phyloP scores from a whole-genome alignment of 2,113 vertebrate species.

The Chaenogobius annularis region DNA sequence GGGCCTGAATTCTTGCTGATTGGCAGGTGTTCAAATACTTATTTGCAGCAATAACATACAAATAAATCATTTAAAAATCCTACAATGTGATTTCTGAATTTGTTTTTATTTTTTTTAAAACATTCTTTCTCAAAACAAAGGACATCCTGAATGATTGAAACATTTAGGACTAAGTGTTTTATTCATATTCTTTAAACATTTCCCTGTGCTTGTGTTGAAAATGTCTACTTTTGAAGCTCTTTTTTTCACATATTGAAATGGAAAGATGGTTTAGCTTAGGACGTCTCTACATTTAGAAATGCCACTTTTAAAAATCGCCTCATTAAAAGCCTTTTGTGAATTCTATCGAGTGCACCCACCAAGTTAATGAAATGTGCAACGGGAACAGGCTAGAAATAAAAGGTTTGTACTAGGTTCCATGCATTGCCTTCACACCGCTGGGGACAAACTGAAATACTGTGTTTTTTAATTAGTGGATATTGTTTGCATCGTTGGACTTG shows the following conservation, averaged over 20 bases:
- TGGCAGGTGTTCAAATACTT: too few relatives aligned
- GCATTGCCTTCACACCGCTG: not conserved
- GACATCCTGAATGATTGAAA: not conserved
- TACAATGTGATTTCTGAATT: too few relatives aligned
- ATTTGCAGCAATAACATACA: too few relatives aligned
- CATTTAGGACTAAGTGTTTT: not conserved
- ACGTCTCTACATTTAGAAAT: slow-evolving; percentile 1
- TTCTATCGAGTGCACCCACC: slow-evolving; percentile 9
- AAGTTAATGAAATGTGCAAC: slow-evolving; percentile 17
- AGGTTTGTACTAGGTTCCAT: slow-evolving; percentile 5
- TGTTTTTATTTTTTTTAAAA: too few relatives aligned
- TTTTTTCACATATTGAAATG: not conserved
- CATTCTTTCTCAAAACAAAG: too few relatives aligned
- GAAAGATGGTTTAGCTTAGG: slow-evolving; percentile 5
- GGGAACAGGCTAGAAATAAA: slow-evolving; percentile 10
- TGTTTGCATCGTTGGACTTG: not conserved
- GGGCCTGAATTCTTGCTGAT: too few relatives aligned
- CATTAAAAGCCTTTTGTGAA: slow-evolving; percentile 12
- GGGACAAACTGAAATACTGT: not conserved
- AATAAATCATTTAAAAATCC: too few relatives aligned
- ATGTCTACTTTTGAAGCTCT: not conserved
- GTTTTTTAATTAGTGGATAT: not conserved
- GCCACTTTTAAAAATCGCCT: slow-evolving; percentile 6
- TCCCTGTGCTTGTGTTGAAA: not conserved
- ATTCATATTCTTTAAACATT: not conserved